Evolutionary conservation across 2,113 vertebrate genomes (phyloP).

Genomic region (Crotalus viridis): DNA sequence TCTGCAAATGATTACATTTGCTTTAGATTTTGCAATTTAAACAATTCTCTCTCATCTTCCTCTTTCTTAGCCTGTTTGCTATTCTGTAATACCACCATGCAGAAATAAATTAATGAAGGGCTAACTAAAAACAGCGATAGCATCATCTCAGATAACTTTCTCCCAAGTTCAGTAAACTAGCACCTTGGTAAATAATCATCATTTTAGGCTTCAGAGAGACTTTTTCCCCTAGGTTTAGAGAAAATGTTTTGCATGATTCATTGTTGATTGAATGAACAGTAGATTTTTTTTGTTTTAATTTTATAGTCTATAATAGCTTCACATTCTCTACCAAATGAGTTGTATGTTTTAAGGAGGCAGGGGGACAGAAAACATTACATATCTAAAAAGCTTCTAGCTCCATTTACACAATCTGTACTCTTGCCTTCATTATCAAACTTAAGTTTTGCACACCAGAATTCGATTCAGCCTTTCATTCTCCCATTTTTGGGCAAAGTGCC

Average conservation of each 20-base stretch:
- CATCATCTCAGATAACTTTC: neutral
- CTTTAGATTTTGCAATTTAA: neutral
- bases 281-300: neutral
- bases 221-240: neutral
- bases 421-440: constrained; percentile 22
- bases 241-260: neutral
- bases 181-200: neutral
- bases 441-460: constrained; percentile 49
- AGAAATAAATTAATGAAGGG: neutral
- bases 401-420: neutral
- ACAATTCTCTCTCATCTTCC: neutral
- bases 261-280: rapidly evolving
- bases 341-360: neutral
- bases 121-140: neutral
- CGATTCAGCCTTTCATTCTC: constrained; percentile 59
- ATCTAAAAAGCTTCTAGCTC: neutral
- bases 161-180: neutral
- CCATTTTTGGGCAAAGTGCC: constrained; percentile 50
- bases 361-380: constrained; percentile 1
- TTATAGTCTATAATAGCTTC: neutral
- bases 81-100: neutral
- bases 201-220: neutral
- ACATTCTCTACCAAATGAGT: neutral
- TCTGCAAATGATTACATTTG: neutral
- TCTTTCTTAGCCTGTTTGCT: neutral